These are phyloP conservation scores for Sylvilagus floridanus DNA, from an alignment of 2,797 vertebrate genomes.

Conservation along the genomic window DNA sequence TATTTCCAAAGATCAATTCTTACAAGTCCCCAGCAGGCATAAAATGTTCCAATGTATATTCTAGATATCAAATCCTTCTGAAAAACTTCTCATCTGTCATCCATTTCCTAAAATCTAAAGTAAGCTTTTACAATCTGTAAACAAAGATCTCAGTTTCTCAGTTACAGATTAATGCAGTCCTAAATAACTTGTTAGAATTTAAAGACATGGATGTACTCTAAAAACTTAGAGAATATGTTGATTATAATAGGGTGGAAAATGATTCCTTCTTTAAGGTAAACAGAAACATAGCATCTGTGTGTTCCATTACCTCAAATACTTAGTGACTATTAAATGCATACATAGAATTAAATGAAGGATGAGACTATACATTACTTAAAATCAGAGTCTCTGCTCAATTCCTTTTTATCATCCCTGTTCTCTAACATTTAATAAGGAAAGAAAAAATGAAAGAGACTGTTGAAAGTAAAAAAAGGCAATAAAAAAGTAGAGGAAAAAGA, in stretches of 20 bases:
- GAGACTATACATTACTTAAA: not conserved
- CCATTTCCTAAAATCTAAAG: constrained; percentile 2
- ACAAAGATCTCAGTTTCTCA: not conserved
- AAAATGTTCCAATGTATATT: not conserved
- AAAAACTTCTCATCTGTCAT: not conserved
- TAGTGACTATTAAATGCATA: not conserved
- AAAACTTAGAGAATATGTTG: not conserved
- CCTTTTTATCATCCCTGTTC: not conserved
- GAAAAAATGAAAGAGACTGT: not conserved
- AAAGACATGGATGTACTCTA: not conserved
- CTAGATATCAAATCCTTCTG: not conserved
- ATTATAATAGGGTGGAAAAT: not conserved
- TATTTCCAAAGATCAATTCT: constrained; percentile 21
- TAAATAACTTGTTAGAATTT: not conserved
- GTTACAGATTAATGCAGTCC: not conserved
- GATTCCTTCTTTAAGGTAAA: not conserved
- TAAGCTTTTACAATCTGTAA: not conserved
- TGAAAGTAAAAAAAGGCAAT: not conserved
- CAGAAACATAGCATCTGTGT: not conserved
- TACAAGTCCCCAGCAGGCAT: not conserved
- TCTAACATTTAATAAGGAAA: not conserved
- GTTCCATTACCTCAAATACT: not conserved
- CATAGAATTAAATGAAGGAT: not conserved
- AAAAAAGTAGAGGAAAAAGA: not conserved
- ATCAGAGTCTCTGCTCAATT: not conserved